Conservation (phyloP, 2,888 invertebrate species). For the Orthosia gothica region DNA sequence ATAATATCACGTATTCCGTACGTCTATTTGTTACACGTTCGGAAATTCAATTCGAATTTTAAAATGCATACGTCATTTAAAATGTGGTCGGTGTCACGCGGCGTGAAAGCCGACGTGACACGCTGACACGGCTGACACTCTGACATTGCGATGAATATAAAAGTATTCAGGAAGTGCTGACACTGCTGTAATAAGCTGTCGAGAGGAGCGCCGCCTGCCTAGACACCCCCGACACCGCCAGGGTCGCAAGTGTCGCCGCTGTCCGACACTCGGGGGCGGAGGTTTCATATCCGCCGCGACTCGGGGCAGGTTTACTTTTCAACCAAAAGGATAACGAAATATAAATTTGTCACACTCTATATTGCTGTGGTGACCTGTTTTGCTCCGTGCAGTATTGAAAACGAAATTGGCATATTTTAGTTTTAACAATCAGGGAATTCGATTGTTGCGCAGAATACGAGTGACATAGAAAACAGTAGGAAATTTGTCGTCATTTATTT, state of each 20-base stretch:
- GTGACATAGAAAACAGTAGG: not conserved
- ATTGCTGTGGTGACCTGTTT: not conserved
- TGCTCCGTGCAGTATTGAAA: not conserved
- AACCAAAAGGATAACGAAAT: too few species aligned
- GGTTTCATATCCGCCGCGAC: conserved; percentile 21
- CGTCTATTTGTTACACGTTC: not conserved
- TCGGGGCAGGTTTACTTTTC: conserved; percentile 1
- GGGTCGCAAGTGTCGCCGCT: conserved; percentile 19
- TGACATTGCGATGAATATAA: conserved; percentile 5
- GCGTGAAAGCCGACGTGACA: not conserved
- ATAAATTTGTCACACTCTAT: not conserved
- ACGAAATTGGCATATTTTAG: not conserved
- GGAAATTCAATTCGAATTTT: not conserved
- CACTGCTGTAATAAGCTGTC: conserved; percentile 55
- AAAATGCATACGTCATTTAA: not conserved
- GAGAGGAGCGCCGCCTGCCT: not conserved
- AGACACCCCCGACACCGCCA: not conserved
- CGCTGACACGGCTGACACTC: conserved; percentile 15
- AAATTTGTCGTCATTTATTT: too few species aligned
- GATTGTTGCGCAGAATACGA: not conserved
- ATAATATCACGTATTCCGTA: not conserved
- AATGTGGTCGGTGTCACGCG: not conserved
- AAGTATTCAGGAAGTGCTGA: conserved; percentile 21
- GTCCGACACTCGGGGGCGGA: not conserved
- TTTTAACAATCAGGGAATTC: not conserved